Percentiles rank a stretch among this genome's conserved stretches.
These are phyloP conservation scores for Ctenicera cuprea DNA, from an alignment of 2,888 invertebrate genomes.

Conservation along the genomic window DNA sequence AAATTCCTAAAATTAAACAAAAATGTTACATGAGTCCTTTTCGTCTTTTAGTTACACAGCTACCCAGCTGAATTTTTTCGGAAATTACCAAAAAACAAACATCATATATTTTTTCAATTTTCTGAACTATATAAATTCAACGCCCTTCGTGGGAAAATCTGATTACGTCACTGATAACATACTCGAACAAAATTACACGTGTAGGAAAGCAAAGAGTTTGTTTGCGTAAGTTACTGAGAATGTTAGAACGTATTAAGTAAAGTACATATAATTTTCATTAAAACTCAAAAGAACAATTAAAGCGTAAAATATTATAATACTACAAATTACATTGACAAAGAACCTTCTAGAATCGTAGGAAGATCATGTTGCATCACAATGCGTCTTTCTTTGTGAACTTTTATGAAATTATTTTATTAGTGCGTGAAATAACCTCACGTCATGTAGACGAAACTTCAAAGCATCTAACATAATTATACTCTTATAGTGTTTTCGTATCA, in stretches of 20 bases:
- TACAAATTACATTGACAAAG: constrained; percentile 19
- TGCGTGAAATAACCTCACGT: not conserved
- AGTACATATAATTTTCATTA: not conserved
- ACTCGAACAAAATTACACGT: not conserved
- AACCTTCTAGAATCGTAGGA: constrained; percentile 1
- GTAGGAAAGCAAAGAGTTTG: not conserved
- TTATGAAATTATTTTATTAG: constrained; percentile 3
- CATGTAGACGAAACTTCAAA: not conserved
- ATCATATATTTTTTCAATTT: too few species aligned
- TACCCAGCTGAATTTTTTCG: too few species aligned
- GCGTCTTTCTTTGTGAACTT: not conserved
- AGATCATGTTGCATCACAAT: constrained; percentile 21
- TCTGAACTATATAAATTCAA: too few species aligned
- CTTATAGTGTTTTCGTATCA: too few species aligned
- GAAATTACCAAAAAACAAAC: too few species aligned
- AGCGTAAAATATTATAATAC: not conserved
- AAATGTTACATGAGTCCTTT: too few species aligned
- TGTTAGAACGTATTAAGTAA: constrained; percentile 18
- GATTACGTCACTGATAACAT: too few species aligned
- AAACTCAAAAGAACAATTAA: constrained; percentile 12
- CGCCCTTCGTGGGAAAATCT: too few species aligned
- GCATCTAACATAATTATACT: too few species aligned
- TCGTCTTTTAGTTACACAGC: too few species aligned
- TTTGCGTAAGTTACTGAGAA: constrained; percentile 26
- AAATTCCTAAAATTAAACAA: too few species aligned